Evolutionary conservation across 2,113 vertebrate genomes (phyloP).

Genomic region (Poecilia latipinna): DNA sequence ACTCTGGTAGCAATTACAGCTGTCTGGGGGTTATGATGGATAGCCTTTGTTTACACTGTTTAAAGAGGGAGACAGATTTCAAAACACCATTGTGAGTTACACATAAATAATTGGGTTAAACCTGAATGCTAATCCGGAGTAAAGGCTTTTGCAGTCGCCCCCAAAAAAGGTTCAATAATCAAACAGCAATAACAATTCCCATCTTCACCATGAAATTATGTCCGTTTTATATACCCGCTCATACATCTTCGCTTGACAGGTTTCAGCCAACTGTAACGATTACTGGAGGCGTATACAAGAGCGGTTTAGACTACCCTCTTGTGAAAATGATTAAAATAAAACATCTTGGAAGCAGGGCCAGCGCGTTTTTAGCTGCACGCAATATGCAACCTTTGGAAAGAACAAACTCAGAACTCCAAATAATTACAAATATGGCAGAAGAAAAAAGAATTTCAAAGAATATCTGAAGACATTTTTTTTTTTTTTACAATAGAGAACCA

Average conservation of each 20-base stretch:
- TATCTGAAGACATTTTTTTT: conserved; percentile 16
- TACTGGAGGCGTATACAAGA: conserved; percentile 70
- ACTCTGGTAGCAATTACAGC: conserved; percentile 82
- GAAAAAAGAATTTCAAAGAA: not conserved
- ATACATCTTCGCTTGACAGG: conserved; percentile 84
- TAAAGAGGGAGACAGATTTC: conserved; percentile 79
- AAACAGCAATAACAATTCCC: conserved; percentile 82
- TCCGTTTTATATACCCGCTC: conserved; percentile 72
- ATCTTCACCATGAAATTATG: conserved; percentile 84
- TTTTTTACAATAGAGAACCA: conserved; percentile 14
- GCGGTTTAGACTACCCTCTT: conserved; percentile 63
- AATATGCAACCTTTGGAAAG: conserved; percentile 28
- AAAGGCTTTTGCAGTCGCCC: conserved; percentile 70
- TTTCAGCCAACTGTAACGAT: conserved; percentile 78
- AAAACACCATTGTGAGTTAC: conserved; percentile 77
- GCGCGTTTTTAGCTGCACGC: conserved; percentile 49
- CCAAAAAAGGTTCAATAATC: conserved; percentile 76
- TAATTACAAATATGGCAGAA: conserved; percentile 38
- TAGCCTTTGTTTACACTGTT: conserved; percentile 84
- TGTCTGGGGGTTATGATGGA: conserved; percentile 80
- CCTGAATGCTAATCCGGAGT: conserved; percentile 66
- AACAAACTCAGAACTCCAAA: conserved; percentile 21
- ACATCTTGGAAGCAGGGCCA: conserved; percentile 50
- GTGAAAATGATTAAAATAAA: conserved; percentile 67
- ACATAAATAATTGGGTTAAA: conserved; percentile 79